Conservation (phyloP, 1,140 invertebrate species). For the Stratiolaelaps scimitus region DNA sequence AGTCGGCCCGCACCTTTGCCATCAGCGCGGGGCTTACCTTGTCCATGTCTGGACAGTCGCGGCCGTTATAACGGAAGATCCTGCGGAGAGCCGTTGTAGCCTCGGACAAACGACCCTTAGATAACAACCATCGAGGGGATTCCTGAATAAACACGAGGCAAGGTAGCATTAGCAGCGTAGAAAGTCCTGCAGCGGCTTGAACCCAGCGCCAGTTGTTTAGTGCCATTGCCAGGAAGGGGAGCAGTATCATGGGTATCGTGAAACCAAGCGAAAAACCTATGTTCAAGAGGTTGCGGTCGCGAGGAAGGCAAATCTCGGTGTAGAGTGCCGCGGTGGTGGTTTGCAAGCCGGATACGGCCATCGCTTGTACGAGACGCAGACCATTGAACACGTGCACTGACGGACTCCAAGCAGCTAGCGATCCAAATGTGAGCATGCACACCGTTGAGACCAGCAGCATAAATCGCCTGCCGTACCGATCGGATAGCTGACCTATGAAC, state of each 20-base stretch:
- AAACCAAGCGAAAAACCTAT: constrained; percentile 22
- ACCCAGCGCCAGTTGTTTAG: constrained; percentile 10
- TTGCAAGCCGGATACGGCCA: constrained; percentile 13
- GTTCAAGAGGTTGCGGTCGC: constrained; percentile 16
- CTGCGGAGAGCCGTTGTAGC: constrained; percentile 1
- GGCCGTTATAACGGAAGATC: constrained; percentile 1
- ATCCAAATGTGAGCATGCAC: background rate
- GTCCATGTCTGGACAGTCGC: constrained; percentile 2
- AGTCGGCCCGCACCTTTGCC: background rate
- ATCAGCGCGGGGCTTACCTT: background rate
- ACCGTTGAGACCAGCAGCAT: constrained; percentile 1
- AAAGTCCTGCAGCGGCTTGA: background rate
- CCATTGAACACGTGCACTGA: constrained; percentile 10
- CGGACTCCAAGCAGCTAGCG: background rate
- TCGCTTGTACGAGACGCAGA: background rate
- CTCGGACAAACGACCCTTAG: constrained; percentile 1
- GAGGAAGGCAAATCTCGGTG: constrained; percentile 21
- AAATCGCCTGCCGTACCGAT: constrained; percentile 12
- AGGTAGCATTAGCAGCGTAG: constrained; percentile 10
- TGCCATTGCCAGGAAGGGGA: background rate
- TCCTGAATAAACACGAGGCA: constrained; percentile 3
- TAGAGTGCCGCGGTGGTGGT: constrained; percentile 8
- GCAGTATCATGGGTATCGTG: constrained; percentile 2
- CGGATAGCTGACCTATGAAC: background rate
- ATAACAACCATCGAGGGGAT: constrained; percentile 13